phyloP scores from a whole-genome alignment of 2,888 invertebrate genomes.

The Pollenia griseotomentosa region DNA sequence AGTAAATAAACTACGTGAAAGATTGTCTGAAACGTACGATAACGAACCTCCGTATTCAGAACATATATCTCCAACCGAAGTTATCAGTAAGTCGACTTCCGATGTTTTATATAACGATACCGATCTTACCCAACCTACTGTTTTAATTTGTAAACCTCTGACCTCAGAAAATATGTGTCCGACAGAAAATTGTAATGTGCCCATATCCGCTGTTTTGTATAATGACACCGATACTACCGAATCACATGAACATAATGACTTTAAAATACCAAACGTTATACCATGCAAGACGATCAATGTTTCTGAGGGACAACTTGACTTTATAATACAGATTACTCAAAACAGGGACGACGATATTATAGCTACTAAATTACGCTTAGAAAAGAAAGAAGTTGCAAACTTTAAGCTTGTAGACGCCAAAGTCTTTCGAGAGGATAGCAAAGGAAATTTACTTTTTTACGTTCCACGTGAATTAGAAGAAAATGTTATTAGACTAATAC shows the following conservation, averaged over 20 bases:
- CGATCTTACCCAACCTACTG: background rate
- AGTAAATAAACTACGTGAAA: too few relatives aligned
- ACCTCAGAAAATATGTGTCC: too few relatives aligned
- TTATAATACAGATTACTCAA: slow-evolving; percentile 67
- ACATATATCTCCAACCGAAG: slow-evolving; percentile 43
- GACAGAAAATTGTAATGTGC: slow-evolving; percentile 76
- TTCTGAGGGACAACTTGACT: slow-evolving; percentile 56
- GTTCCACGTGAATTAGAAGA: slow-evolving; percentile 75
- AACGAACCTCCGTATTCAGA: too few relatives aligned
- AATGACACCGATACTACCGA: background rate
- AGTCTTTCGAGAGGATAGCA: slow-evolving; percentile 33
- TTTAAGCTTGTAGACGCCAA: slow-evolving; percentile 71
- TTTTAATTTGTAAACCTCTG: too few relatives aligned
- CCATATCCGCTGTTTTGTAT: background rate
- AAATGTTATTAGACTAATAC: slow-evolving; percentile 74
- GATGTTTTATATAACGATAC: background rate
- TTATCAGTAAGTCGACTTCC: slow-evolving; percentile 76
- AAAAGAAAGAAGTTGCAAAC: slow-evolving; percentile 50
- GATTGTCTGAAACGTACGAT: too few relatives aligned
- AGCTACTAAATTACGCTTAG: slow-evolving; percentile 70
- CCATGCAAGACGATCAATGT: slow-evolving; percentile 56
- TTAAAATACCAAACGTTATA: slow-evolving; percentile 41
- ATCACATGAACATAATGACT: slow-evolving; percentile 19
- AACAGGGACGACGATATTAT: slow-evolving; percentile 73
- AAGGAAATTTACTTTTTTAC: slow-evolving; percentile 44